Base-by-base conservation (phyloP, 1,140 invertebrate species). In the Drosophila ananassae region DNA sequence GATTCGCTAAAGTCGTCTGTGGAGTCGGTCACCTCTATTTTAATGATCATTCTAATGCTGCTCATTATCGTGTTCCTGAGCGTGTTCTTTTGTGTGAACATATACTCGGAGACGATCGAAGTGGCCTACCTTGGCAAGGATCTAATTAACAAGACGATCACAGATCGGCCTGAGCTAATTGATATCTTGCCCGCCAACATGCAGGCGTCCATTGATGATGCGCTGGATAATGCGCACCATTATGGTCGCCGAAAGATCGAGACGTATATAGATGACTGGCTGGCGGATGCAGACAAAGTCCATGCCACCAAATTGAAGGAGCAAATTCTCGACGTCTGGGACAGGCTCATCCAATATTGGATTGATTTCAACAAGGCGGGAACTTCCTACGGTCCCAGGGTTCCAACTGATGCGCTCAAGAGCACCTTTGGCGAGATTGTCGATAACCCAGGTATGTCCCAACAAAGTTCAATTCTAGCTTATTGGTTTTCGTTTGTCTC, bases 101-200 rank as follows among this genome's bases (percentile, higher is more conserved):
- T 99, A 60, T 99, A 99, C 91, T 96, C 96, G 12, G 98, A 99
- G 93, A 97, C 97, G 21, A 96, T 99, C 90, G 97, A 98, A 83
- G 93, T 99, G 25, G 95, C 99, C 21, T 96, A 97, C 92, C 94
- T 99, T 44, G 96, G 95, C 24, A 96, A 97, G 53, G 97, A 97
- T 92, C 93, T 99, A 10, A 94, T 99, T 9, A 99, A 99, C 93
- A 95, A 95, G 76, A 98, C 97, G 9, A 94, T 98, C 22, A 96
- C 97, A 9, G 95, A 97, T 91, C 96, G 98, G 93, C 96, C 97
- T 25, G 97, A 98, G 85, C 93, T 97, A 57, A 93, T 96, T 58
- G 94, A 95, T 55, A 93, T 96, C 59, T 92, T 96, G 59, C 94
- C 96, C 13, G 95, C 95, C 2, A 93, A 94, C 52, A 96, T 96